Evolutionary conservation across 1,140 invertebrate species (phyloP), one percentile per base, ranked within the genome.

Genomic region (Drosophila baimaii): DNA sequence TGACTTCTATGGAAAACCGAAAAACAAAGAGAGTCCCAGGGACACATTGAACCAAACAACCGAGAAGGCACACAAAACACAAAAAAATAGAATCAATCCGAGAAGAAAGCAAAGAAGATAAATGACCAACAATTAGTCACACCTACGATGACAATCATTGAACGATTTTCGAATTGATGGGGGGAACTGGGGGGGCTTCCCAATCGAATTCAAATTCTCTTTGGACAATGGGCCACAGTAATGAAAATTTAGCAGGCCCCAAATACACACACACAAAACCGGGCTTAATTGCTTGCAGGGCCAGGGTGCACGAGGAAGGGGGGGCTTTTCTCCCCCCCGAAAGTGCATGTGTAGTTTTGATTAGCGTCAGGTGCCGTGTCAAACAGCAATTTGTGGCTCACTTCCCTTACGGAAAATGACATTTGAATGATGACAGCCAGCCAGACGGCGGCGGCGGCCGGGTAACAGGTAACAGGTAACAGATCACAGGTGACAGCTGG

Each of bases 71-170:
- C 17, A 12, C 27, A 33, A 29, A 39, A 63, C 13, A 56, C 44
- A 31, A 31, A 61, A 49, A 72, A 73, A 58, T 66, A 23, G 37
- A 69, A 19, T 23, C 44, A 54, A 70, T 56, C 56, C 47, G 49
- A 66, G 70, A 64, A 72, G 64, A 77, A 81, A 57, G 63, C 57
- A 68, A 56, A 79, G 77, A 89, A 89, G 84, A 89, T 89, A 89
- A 89, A 89, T 89, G 84, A 81, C 77, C 85, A 89, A 90, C 84
- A 89, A 89, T 89, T 89, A 90, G 84, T 89, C 85, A 89, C 84
- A 89, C 84, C 84, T 89, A 84, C 84, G 84, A 89, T 89, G 84
- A 89, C 84, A 89, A 89, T 89, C 84, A 90, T 72, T 70, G 80
- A 84, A 72, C 76, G 74, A 89, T 84, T 83, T 84, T 71, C 81